Evolutionary conservation across 2,113 vertebrate genomes (phyloP).

Genomic region (Pycnonotus jocosus): DNA sequence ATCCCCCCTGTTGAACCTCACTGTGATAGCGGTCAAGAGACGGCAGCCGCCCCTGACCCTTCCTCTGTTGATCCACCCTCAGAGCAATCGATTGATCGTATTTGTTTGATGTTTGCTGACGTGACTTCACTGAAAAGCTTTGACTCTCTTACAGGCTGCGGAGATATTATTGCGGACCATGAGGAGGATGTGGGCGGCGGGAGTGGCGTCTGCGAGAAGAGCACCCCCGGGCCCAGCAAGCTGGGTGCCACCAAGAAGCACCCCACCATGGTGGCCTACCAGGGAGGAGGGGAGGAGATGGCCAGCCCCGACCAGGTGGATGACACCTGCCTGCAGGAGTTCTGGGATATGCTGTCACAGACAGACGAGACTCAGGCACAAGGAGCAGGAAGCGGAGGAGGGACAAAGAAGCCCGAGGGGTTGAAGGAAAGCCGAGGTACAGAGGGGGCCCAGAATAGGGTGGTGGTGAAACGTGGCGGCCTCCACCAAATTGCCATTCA

Average conservation of each 20-base stretch:
- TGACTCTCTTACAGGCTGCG: conserved; percentile 98
- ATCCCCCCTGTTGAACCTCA: conserved; percentile 70
- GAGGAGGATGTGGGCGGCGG: conserved; percentile 87
- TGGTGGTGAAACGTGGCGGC: conserved; percentile 57
- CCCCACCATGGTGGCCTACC: conserved; percentile 87
- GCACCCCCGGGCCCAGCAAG: conserved; percentile 60
- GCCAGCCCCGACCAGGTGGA: conserved; percentile 93
- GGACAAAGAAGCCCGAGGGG: conserved; percentile 57
- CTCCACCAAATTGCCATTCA: conserved; percentile 67
- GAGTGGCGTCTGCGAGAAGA: conserved; percentile 64
- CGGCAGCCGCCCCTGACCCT: conserved; percentile 75
- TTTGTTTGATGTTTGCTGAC: conserved; percentile 94
- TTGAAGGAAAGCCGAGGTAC: conserved; percentile 74
- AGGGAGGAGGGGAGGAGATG: conserved; percentile 98
- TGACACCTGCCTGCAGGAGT: conserved; percentile 89
- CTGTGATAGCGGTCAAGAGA: conserved; percentile 69
- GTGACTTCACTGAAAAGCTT: conserved; percentile 99
- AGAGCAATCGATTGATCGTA: conserved; percentile 85
- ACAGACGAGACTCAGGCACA: conserved; percentile 59
- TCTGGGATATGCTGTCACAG: conserved; percentile 94
- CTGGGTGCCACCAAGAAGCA: conserved; percentile 73
- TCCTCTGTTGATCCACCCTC: conserved; percentile 87
- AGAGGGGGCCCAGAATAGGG: conserved; percentile 67
- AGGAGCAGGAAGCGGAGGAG: conserved; percentile 51
- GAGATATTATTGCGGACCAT: conserved; percentile 96